These are phyloP conservation scores for Leptosomus discolor DNA, from an alignment of 2,113 vertebrate genomes.

Conservation along the genomic window DNA sequence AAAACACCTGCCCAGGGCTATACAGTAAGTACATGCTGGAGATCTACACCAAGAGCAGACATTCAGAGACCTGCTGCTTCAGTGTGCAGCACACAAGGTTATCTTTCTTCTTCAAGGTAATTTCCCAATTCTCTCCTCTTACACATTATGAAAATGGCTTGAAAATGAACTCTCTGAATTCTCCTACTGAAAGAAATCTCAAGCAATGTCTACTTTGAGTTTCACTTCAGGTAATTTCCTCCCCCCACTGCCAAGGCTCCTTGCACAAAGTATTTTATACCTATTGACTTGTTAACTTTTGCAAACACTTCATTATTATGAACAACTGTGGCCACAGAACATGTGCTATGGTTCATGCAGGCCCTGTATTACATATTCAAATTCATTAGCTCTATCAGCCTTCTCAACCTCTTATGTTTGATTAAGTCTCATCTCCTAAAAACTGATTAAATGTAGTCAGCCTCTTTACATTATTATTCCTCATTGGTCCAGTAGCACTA, in stretches of 20 bases:
- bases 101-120: background rate
- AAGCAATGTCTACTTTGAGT: background rate
- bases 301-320: background rate
- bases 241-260: background rate
- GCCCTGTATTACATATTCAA: background rate
- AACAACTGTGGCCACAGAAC: background rate
- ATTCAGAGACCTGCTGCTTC: background rate
- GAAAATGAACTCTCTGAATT: background rate
- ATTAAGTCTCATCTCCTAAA: constrained; percentile 41
- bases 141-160: background rate
- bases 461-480: constrained; percentile 4
- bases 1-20: background rate
- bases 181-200: background rate
- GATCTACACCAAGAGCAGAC: background rate
- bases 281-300: background rate
- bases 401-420: background rate
- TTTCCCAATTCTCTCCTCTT: background rate
- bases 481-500: constrained; percentile 13
- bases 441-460: constrained; percentile 36
- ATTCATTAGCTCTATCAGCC: background rate
- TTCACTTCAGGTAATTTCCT: background rate
- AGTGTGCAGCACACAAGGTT: background rate
- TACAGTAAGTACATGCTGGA: background rate
- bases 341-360: background rate
- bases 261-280: background rate